Base-by-base conservation (phyloP, 2,113 vertebrate genomes). In the Mastomys coucha region DNA sequence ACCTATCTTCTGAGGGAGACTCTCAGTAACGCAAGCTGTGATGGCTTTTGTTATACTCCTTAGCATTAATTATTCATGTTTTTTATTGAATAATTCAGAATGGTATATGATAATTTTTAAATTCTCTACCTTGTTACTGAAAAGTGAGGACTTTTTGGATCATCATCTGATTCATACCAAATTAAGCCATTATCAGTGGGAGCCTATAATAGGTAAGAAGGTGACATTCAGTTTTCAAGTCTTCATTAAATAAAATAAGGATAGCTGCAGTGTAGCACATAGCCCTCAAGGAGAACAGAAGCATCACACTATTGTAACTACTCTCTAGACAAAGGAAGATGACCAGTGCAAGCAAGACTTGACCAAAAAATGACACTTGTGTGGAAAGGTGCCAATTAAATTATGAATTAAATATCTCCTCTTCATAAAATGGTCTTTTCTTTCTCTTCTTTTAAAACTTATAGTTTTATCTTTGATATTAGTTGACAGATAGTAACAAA, bases 81-180 rank as follows among this genome's bases (percentile, higher is more conserved):
- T 58, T 98, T 98, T 96, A 98, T 97, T 99, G 98, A 99, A 99
- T 99, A 98, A 99, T 98, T 99, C 98, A 98, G 95, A 94, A 70
- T 93, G 84, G 65, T 97, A 88, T 97, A 96, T 97, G 97, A 97
- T 98, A 96, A 98, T 98, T 98, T 97, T 92, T 93, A 98, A 97
- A 96, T 95, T 97, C 82, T 88, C 77, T 63, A 96, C 93, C 97
- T 97, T 98, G 84, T 97, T 98, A 97, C 78, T 80, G 58, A 97
- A 91, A 97, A 97, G 96, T 84, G 89, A 94, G 45, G 87, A 93
- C 81, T 87, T 95, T 94, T 73, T 53, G 91, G 86, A 28, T 65
- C 93, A 77, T 97, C 86, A 65, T 33, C 95, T 96, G 91, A 98
- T 92, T 96, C 92, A 85, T 96, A 67, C 91, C 96, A 95, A 87